Evolutionary conservation across 2,797 vertebrate genomes (phyloP), one percentile per base, ranked within the genome.

Genomic region (Tadarida brasiliensis): DNA sequence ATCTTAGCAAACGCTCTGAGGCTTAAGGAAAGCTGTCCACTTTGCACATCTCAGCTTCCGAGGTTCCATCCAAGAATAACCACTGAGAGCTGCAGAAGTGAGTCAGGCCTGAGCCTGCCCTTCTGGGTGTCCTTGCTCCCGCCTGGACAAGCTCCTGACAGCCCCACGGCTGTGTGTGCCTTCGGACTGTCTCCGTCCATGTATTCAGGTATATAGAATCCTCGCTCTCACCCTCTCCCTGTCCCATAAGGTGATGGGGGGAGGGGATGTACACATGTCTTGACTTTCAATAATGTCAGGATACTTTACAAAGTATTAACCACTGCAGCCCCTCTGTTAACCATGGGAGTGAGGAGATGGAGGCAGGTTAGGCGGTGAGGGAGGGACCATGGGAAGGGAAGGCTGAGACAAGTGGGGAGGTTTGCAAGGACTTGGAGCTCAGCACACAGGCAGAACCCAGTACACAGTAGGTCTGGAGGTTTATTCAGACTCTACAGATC

Each of bases 1-100:
- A 14, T 15, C 44, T 61, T 28, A 5, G 28, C 2, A 19, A 63
- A 33, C 3, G 16, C n/a, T 2, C 1, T 0, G 22, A 63, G n/a
- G 26, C 65, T 44, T 5, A 9, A 28, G 28, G 77, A 51, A 54
- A 24, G 44, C 26, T 0, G 22, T 19, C 20, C 19, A 2, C 59
- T 28, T 17, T 0, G 15, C 59, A 44, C 39, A 20, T 5, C 3
- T 3, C 67, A 26, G n/a, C 24, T 15, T 26, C 57, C 20, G 59
- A 51, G 68, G 39, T 44, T 47, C 15, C 3, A 14, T 49, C 39
- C n/a, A 28, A 67, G n/a, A 61, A 28, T 16, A 24, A 24, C 44
- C 77, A 22, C 4, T 3, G 12, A 10, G 59, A 44, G 83, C n/a
- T 12, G 0, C 83, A 24, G 8, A 7, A 33, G 49, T 1, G 9